Evolutionary conservation across 2,797 vertebrate species (phyloP).

Genomic region (Erpetoichthys calabaricus): DNA sequence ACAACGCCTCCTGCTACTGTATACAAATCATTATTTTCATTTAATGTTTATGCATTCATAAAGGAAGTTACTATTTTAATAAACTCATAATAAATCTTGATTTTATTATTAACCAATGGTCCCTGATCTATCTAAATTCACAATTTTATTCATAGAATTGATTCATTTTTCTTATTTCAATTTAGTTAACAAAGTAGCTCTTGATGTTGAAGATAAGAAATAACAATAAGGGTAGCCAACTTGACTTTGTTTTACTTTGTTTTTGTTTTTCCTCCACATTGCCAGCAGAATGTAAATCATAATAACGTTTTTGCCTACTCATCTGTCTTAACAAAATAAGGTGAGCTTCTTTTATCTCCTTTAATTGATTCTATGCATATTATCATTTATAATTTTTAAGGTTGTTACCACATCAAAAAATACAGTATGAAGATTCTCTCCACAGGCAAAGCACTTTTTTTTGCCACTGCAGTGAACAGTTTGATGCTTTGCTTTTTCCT

Average conservation of each 20-base stretch:
- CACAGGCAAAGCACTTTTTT: too few relatives aligned
- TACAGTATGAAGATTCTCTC: too few relatives aligned
- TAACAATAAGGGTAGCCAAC: accelerated
- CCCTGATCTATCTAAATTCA: constrained; percentile 25
- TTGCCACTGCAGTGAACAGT: too few relatives aligned
- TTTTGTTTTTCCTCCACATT: background rate
- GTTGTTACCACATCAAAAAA: too few relatives aligned
- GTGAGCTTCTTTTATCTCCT: too few relatives aligned
- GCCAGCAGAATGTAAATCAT: background rate
- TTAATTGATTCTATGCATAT: too few relatives aligned
- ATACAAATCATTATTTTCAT: constrained; percentile 17
- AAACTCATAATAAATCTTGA: constrained; percentile 27
- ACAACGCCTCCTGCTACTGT: constrained; percentile 1
- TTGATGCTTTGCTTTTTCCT: too few relatives aligned
- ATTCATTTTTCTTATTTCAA: constrained; percentile 15
- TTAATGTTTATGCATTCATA: constrained; percentile 20
- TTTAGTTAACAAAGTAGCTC: constrained; percentile 2
- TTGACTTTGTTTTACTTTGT: background rate
- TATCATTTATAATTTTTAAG: too few relatives aligned
- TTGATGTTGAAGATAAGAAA: constrained; percentile 1
- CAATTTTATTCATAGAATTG: constrained; percentile 14
- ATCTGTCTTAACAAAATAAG: too few relatives aligned
- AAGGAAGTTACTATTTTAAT: constrained; percentile 26
- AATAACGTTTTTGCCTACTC: background rate
- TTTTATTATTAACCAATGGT: constrained; percentile 22